Evolutionary conservation across 2,888 invertebrate species (phyloP).

Genomic region (Nomada hirtipes): DNA sequence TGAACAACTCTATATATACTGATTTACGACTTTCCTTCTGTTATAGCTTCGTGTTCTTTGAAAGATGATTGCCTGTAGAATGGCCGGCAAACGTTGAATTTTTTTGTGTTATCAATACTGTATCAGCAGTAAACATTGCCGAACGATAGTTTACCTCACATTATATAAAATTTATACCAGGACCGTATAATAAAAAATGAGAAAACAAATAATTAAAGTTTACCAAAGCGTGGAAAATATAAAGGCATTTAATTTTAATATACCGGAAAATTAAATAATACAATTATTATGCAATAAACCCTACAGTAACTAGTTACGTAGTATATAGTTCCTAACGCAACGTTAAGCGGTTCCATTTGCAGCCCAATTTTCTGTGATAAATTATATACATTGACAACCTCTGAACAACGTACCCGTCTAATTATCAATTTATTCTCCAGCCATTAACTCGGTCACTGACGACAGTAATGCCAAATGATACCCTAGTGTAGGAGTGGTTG

Average conservation of each 20-base stretch:
- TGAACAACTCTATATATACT: conserved; percentile 19
- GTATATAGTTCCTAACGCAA: conserved; percentile 16
- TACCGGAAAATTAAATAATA: not conserved
- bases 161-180: too few species aligned
- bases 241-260: too few species aligned
- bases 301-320: not conserved
- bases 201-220: too few species aligned
- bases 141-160: too few species aligned
- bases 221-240: too few species aligned
- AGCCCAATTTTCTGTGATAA: conserved; percentile 53
- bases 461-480: conserved; percentile 41
- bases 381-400: conserved; percentile 47
- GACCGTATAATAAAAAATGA: too few species aligned
- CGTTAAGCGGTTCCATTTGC: conserved; percentile 53
- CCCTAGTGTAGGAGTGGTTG: not conserved
- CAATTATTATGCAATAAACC: conserved; percentile 1
- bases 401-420: conserved; percentile 45
- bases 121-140: too few species aligned
- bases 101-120: too few species aligned
- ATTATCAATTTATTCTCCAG: conserved; percentile 58
- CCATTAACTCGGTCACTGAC: conserved; percentile 53
- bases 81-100: too few species aligned
- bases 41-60: not conserved
- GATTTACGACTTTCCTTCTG: conserved; percentile 43
- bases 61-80: too few species aligned